Evolutionary conservation across 92 coral and sea anemone genomes (phyloP), one percentile per base, ranked within the genome.

Genomic region (Phenganax marumi): DNA sequence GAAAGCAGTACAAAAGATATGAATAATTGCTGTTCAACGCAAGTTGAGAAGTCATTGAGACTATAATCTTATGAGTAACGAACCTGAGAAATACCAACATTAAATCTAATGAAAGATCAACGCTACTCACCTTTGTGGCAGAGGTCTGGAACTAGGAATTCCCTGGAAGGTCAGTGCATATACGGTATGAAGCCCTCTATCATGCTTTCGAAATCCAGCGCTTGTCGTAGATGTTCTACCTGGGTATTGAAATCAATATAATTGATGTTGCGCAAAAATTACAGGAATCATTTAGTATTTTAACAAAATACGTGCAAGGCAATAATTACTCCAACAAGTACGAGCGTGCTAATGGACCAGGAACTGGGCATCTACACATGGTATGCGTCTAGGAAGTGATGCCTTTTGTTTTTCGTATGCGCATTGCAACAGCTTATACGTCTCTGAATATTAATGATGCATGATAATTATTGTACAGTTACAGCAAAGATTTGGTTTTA

Each of bases 101-200:
- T 17, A 72, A 72, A 21, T 50, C 18, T 19, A 72, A 46, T 25
- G 48, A 1, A 48, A 7, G 56, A 8, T 33, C 52, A 4, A 14
- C 21, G n/a, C 7, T 46, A 58, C 82, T 77, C 70, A 77, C 82
- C 82, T 77, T 26, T 77, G 25, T 18, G 71, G 82, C 24, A 17
- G 71, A 8, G 82, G 64, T 60, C 82, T 58, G 19, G 82, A 77
- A 56, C 82, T 52, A 17, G 82, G 82, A 39, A 77, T 18, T 11
- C 82, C 82, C 12, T 77, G 82, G 50, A 77, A 77, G 12, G 63
- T 65, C 43, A 77, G 56, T 7, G 70, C 50, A 22, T 77, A 77
- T 0, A 60, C 65, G n/a, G 82, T 77, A 55, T 65, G 63, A 18
- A 77, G 65, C 16, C 82, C 82, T 58, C 51, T 21, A 12, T 43